Conservation (phyloP, 2,888 invertebrate species). For the Leistus spinibarbis region DNA sequence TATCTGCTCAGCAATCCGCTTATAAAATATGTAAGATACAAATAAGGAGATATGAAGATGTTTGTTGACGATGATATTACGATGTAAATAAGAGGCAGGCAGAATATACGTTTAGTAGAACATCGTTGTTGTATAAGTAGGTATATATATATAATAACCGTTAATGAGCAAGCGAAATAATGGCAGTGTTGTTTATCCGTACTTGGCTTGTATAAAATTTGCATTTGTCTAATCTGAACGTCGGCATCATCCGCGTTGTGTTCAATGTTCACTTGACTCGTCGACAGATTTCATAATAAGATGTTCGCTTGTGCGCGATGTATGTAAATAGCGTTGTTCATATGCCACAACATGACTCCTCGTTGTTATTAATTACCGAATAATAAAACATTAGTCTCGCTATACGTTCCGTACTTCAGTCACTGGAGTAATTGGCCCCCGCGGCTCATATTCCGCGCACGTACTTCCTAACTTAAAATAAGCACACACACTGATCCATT, state of each 20-base stretch:
- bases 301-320: not conserved
- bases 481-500: not conserved
- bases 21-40: too few species aligned
- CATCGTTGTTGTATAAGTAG: not conserved
- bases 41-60: not conserved
- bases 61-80: not conserved
- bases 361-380: slow-evolving; percentile 13
- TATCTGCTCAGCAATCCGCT: not conserved
- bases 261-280: not conserved
- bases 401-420: not conserved
- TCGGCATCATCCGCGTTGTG: not conserved
- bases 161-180: not conserved
- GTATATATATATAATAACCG: not conserved
- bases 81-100: not conserved
- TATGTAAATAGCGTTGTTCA: slow-evolving; percentile 1
- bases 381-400: slow-evolving; percentile 8
- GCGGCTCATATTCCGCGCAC: slow-evolving; percentile 2
- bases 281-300: slow-evolving; percentile 4
- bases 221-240: slow-evolving; percentile 3
- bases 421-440: not conserved
- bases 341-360: slow-evolving; percentile 6
- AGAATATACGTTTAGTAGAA: not conserved
- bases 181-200: not conserved
- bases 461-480: slow-evolving; percentile 2
- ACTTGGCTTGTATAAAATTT: not conserved